Base-by-base conservation (phyloP, 2,113 vertebrate species). In the Crotalus helleri region DNA sequence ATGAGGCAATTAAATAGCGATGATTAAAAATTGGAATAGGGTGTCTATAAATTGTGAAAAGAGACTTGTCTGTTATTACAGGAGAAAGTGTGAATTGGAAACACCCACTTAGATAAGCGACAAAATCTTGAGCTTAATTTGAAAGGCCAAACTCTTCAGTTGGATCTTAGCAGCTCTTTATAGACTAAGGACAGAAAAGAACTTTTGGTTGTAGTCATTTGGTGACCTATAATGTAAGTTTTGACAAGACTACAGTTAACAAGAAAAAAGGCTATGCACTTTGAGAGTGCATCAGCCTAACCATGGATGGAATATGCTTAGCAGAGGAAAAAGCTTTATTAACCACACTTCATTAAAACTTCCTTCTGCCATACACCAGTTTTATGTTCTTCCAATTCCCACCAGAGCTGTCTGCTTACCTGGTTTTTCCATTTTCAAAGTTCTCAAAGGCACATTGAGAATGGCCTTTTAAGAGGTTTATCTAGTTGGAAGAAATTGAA, bases 281-380 rank as follows among this genome's bases (percentile, higher is more conserved):
- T 91, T 91, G 53, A 57, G 21, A n/a, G 54, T 51, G 61, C 61
- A 54, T 91, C 51, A 81, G 85, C 88, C 85, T 91, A 93, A 54
- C 91, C 58, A 88, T 51, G 86, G 86, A 93, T 57, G 39, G 57
- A 88, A 81, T 81, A 88, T 91, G 86, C 61, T 92, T 89, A 89
- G 24, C 10, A 29, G 21, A 46, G 49, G 61, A 58, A 91, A 74
- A 88, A 57, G 85, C 39, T 86, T 91, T 74, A 81, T 88, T 91
- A 85, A 89, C 54, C 15, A 39, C 61, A 89, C 61, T 64, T 81
- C 92, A 81, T 92, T 92, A 92, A 81, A 92, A 89, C 33, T 54
- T 81, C 33, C 33, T 74, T 64, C 87, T 92, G 17, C 87, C 51
- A 81, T 19, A 3, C 26, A 81, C 61, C 51, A 92, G 21, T 81